These are phyloP conservation scores for Parauchenoglanis punctatus DNA, from an alignment of 2,797 vertebrate species.

Conservation along the genomic window DNA sequence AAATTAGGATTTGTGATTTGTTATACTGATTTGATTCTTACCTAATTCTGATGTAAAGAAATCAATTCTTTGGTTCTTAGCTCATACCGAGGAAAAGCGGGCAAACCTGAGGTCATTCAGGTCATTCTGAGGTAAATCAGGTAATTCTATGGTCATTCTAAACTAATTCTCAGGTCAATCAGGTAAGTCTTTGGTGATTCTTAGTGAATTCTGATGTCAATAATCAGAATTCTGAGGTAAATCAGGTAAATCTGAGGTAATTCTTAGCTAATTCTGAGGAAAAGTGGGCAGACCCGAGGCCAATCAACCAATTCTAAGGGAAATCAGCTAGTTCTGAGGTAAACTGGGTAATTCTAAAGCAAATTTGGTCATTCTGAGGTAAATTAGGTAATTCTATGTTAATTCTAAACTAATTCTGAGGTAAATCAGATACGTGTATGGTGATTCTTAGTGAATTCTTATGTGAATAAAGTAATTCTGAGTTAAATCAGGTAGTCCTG, in stretches of 20 bases:
- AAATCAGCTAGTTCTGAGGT: neutral
- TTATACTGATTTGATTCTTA: neutral
- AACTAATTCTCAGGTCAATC: neutral
- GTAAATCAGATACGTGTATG: neutral
- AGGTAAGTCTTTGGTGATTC: neutral
- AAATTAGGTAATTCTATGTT: neutral
- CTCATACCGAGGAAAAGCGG: neutral
- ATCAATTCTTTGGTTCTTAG: no score
- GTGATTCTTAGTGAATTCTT: neutral
- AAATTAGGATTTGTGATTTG: no score
- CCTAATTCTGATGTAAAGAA: neutral
- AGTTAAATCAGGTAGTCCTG: neutral
- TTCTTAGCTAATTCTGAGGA: neutral
- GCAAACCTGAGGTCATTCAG: neutral
- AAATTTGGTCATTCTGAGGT: no score
- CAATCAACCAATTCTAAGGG: neutral
- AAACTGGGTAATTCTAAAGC: neutral
- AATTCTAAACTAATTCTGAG: neutral
- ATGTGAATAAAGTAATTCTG: neutral
- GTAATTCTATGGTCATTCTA: neutral
- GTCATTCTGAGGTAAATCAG: neutral
- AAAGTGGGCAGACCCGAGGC: no score
- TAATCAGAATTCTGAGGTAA: neutral
- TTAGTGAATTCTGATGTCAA: neutral
- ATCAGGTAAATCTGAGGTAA: neutral